phyloP scores from a whole-genome alignment of 2,888 invertebrate species.

The Caenorhabditis sp. region DNA sequence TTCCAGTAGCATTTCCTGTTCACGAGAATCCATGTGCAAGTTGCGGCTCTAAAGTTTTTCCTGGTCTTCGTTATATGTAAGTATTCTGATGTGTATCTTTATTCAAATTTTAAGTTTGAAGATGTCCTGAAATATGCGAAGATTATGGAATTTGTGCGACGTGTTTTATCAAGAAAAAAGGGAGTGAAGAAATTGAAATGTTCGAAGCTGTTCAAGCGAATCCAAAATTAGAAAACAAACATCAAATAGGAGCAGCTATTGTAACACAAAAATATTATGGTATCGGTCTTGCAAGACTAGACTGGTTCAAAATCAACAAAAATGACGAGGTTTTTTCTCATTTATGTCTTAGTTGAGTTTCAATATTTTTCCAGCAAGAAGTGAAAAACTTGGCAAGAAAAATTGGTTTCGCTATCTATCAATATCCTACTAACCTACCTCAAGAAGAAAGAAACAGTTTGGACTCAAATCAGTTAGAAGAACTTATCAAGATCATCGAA shows the following conservation, averaged over 20 bases:
- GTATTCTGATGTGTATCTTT: slow-evolving; percentile 6
- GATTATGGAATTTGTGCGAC: slow-evolving; percentile 47
- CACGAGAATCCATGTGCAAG: slow-evolving; percentile 42
- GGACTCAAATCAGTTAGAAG: slow-evolving; percentile 31
- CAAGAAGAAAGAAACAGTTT: slow-evolving; percentile 36
- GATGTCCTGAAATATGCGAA: slow-evolving; percentile 39
- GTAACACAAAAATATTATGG: slow-evolving; percentile 43
- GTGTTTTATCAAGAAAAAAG: slow-evolving; percentile 42
- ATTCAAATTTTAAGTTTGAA: slow-evolving; percentile 2
- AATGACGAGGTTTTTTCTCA: slow-evolving; percentile 19
- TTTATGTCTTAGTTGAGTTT: neutral
- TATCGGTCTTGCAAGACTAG: slow-evolving; percentile 25
- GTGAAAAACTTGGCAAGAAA: slow-evolving; percentile 35
- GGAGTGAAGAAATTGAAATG: slow-evolving; percentile 31
- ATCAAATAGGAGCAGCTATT: slow-evolving; percentile 43
- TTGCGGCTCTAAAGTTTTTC: slow-evolving; percentile 45
- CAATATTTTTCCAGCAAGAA: slow-evolving; percentile 21
- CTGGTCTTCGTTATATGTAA: slow-evolving; percentile 44
- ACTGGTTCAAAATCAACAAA: slow-evolving; percentile 32
- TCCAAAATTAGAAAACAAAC: slow-evolving; percentile 29
- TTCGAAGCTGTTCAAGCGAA: slow-evolving; percentile 41
- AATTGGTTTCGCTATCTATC: slow-evolving; percentile 42
- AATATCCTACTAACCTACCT: slow-evolving; percentile 39
- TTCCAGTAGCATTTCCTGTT: slow-evolving; percentile 46
- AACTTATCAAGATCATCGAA: slow-evolving; percentile 29